These are phyloP conservation scores for Nasonia giraulti DNA, from an alignment of 1,140 invertebrate species.

Conservation along the genomic window DNA sequence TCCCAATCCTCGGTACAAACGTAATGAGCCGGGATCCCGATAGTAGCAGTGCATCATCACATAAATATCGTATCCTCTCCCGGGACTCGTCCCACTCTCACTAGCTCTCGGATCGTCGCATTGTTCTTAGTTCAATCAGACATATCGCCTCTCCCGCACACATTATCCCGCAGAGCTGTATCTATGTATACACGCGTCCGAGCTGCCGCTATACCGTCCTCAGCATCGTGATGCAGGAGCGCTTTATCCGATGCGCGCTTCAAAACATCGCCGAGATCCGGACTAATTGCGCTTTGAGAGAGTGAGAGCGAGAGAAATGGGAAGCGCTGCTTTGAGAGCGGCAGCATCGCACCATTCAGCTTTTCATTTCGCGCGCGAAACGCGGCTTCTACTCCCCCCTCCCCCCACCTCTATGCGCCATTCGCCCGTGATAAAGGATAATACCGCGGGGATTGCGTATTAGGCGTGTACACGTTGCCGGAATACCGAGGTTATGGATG, in stretches of 20 bases:
- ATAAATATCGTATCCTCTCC: background rate
- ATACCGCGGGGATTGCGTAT: slow-evolving; percentile 9
- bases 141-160: background rate
- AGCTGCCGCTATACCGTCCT: background rate
- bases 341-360: slow-evolving; percentile 14
- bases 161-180: background rate
- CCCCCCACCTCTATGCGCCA: background rate
- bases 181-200: background rate
- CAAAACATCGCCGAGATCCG: background rate
- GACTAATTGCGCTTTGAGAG: slow-evolving; percentile 28
- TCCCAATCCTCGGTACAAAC: background rate
- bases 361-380: slow-evolving; percentile 30
- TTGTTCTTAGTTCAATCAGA: slow-evolving; percentile 30
- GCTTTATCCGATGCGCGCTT: background rate
- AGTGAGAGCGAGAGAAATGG: too few relatives aligned
- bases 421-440: slow-evolving; percentile 20
- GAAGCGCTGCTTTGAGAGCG: background rate
- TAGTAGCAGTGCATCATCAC: background rate
- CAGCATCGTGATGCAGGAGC: background rate
- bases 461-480: background rate
- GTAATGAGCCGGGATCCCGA: background rate
- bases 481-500: slow-evolving; percentile 1
- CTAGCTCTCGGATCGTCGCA: background rate
- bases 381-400: background rate
- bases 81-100: background rate